phyloP scores from a whole-genome alignment of 2,888 invertebrate species.

The Monoplex corrugatus region DNA sequence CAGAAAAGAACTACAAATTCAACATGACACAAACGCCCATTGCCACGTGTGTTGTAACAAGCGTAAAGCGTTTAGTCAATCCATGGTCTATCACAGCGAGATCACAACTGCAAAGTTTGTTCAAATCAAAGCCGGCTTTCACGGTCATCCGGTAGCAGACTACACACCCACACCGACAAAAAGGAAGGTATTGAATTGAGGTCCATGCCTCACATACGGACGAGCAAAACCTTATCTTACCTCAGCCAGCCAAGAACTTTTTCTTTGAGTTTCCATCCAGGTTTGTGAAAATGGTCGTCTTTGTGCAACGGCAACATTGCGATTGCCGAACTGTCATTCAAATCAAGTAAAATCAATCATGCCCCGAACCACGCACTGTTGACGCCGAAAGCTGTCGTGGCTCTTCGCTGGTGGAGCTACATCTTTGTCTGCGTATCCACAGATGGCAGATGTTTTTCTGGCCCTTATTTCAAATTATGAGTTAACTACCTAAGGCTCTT shows the following conservation, averaged over 20 bases:
- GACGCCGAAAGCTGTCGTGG: conserved; percentile 57
- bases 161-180: not conserved
- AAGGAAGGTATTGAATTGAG: not conserved
- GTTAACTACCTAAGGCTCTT: no score
- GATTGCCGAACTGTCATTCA: not conserved
- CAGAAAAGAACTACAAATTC: no score
- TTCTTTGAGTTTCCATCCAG: conserved; percentile 78
- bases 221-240: conserved; percentile 65
- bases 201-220: conserved; percentile 42
- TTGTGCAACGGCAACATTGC: conserved; percentile 81
- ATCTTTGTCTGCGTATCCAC: not conserved
- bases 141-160: not conserved
- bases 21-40: not conserved
- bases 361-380: not conserved
- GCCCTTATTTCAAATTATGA: no score
- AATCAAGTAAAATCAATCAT: conserved; percentile 21
- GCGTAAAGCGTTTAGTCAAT: not conserved
- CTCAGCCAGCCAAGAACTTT: conserved; percentile 81
- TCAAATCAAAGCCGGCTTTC: not conserved
- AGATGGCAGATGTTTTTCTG: no score
- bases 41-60: conserved; percentile 5
- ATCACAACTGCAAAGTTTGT: conserved; percentile 11
- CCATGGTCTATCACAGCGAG: not conserved
- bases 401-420: conserved; percentile 30
- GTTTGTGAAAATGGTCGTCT: conserved; percentile 79